Base-by-base conservation (phyloP, 64 coral and sea anemone genomes). In the Stichodactyla mertensii region DNA sequence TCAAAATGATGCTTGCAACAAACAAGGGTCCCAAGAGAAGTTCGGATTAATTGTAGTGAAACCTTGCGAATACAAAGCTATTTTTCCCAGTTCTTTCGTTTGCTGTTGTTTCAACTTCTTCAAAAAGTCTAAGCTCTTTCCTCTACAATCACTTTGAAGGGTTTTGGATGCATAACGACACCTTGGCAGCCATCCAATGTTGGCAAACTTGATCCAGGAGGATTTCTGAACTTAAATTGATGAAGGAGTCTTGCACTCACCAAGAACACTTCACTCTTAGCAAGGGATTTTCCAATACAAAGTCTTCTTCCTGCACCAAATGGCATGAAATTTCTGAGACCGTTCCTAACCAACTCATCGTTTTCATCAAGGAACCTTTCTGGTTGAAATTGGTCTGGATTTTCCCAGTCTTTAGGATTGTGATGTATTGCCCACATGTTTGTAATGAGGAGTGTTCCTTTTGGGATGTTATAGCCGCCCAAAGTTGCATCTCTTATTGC, bases 351-450 rank as follows among this genome's bases (percentile, higher is more conserved):
- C 7, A 92, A 15, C 16, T 89, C n/a, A 10, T 91, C 91, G 4
- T 86, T 52, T 16, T 84, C 81, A 57, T 90, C 91, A 81, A 97
- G 88, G 53, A 97, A 97, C 19, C 94, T 86, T 55, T 92, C 74
- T 1, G 94, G 94, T 27, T 87, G 36, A 27, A 93, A 97, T 52
- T 84, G 20, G 16, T 97, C 74, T 55, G 94, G 94, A 14, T 92
- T 77, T 1, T 85, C 61, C 71, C 91, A 97, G 15, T 93, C 15
- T 10, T 90, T 80, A 5, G 91, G 70, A 58, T 93, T 90, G 51
- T 92, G 94, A 80, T 90, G 88, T 19, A 92, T 86, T 10, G 94
- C 94, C 91, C 91, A 97, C 55, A 92, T 18, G 84, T 97, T 97
- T 0, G 87, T 80, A 70, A 97, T 77, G 4, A 97, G 77, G 14